phyloP scores from a whole-genome alignment of 2,888 invertebrate genomes.

The Fragum sueziense region DNA sequence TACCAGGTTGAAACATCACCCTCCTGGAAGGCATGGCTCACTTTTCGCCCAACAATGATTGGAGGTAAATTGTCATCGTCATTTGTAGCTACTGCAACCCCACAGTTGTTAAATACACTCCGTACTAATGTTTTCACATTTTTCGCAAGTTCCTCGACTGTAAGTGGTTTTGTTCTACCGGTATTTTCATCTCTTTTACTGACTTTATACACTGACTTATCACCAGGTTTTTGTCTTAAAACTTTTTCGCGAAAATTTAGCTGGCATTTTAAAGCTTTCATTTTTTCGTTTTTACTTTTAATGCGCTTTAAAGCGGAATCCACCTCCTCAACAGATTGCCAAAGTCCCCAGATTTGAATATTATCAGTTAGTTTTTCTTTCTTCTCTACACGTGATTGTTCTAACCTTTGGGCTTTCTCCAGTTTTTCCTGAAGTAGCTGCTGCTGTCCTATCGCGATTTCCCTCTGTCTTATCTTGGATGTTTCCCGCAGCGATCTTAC shows the following conservation, averaged over 20 bases:
- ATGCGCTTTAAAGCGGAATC: slow-evolving; percentile 17
- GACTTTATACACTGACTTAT: slow-evolving; percentile 1
- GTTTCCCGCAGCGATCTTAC: slow-evolving; percentile 13
- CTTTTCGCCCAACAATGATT: slow-evolving; percentile 6
- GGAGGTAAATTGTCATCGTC: neutral
- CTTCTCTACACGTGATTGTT: slow-evolving; percentile 9
- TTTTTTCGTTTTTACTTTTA: slow-evolving; percentile 40
- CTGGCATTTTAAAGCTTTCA: slow-evolving; percentile 25
- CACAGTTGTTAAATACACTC: neutral
- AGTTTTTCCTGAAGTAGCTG: neutral
- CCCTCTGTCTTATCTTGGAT: neutral
- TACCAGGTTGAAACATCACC: slow-evolving; percentile 8
- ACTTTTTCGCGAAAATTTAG: slow-evolving; percentile 40
- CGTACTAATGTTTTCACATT: slow-evolving; percentile 27
- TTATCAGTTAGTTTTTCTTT: slow-evolving; percentile 39
- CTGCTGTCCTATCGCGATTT: neutral
- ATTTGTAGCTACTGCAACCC: neutral
- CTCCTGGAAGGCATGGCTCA: slow-evolving; percentile 14
- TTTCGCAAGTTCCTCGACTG: slow-evolving; percentile 13
- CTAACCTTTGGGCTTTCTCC: neutral
- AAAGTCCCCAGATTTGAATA: slow-evolving; percentile 46
- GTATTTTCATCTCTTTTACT: neutral
- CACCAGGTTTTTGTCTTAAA: slow-evolving; percentile 25
- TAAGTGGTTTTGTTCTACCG: neutral
- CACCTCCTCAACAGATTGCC: slow-evolving; percentile 46